phyloP scores from a whole-genome alignment of 2,797 vertebrate genomes.

The Coluber constrictor region DNA sequence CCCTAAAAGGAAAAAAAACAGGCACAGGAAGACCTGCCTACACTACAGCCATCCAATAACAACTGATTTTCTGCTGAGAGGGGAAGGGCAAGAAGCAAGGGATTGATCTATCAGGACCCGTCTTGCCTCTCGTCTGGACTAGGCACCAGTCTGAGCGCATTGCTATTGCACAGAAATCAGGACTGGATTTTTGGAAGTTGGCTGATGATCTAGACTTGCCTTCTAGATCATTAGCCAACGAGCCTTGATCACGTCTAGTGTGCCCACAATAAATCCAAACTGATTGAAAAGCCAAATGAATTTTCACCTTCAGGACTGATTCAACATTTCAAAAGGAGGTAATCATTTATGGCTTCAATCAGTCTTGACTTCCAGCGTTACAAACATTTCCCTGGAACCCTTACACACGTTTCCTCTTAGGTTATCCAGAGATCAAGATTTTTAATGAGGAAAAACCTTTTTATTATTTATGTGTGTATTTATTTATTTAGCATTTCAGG shows the following conservation, averaged over 20 bases:
- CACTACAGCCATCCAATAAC: background rate
- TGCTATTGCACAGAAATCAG: background rate
- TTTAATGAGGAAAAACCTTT: conserved; percentile 35
- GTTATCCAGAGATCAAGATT: conserved; percentile 52
- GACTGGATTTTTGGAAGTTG: background rate
- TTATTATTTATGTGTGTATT: background rate
- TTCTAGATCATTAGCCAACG: background rate
- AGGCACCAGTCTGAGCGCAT: background rate
- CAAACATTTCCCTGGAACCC: conserved; percentile 27
- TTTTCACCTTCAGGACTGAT: conserved; percentile 40
- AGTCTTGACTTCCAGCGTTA: conserved; percentile 49
- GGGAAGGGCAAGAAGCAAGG: background rate
- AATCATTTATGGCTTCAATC: conserved; percentile 26
- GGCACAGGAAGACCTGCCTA: background rate
- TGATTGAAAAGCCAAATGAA: background rate
- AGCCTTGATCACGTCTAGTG: conserved; percentile 6
- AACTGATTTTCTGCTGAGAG: background rate
- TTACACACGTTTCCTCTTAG: conserved; percentile 29
- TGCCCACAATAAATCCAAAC: conserved; percentile 16
- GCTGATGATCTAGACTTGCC: background rate
- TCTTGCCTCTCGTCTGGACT: background rate
- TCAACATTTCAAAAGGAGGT: conserved; percentile 42
- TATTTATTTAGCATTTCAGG: background rate
- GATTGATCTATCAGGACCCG: background rate
- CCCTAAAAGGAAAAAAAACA: background rate